Percentiles rank a stretch among this genome's conserved stretches.
Conservation (phyloP, 2,113 vertebrate species). For the Oncorhynchus masou region DNA sequence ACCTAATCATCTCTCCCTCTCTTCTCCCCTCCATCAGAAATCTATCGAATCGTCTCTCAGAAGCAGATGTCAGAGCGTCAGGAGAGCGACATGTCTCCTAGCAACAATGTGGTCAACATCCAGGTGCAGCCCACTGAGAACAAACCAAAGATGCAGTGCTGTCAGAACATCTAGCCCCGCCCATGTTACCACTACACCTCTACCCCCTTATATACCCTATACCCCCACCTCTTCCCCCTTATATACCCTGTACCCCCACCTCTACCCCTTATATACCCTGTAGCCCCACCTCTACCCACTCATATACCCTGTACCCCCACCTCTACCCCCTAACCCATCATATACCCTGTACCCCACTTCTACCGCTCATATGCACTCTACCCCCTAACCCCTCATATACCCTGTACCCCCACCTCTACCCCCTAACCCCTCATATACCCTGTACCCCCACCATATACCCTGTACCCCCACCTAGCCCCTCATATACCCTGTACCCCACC, state of each 20-base stretch:
- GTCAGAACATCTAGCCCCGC: slow-evolving; percentile 85
- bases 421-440: not conserved
- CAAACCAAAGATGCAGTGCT: slow-evolving; percentile 99
- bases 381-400: too few relatives aligned
- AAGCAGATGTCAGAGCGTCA: slow-evolving; percentile 99
- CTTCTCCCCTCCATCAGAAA: slow-evolving; percentile 76
- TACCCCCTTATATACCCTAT: not conserved
- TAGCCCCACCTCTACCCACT: not conserved
- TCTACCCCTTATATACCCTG: not conserved
- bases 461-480: not conserved
- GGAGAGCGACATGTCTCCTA: slow-evolving; percentile 97
- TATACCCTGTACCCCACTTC: too few relatives aligned
- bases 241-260: not conserved
- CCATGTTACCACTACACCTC: not conserved
- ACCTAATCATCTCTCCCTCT: not conserved
- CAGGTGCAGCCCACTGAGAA: slow-evolving; percentile 97
- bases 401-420: not conserved
- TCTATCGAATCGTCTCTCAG: slow-evolving; percentile 97
- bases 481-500: slow-evolving; percentile 1
- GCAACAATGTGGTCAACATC: slow-evolving; percentile 99
- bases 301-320: not conserved
- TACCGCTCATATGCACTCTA: too few relatives aligned
- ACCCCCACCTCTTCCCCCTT: not conserved
- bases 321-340: too few relatives aligned
- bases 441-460: not conserved